Conservation (phyloP, 2,888 invertebrate genomes). For the Brachypalpus laphriformis region DNA sequence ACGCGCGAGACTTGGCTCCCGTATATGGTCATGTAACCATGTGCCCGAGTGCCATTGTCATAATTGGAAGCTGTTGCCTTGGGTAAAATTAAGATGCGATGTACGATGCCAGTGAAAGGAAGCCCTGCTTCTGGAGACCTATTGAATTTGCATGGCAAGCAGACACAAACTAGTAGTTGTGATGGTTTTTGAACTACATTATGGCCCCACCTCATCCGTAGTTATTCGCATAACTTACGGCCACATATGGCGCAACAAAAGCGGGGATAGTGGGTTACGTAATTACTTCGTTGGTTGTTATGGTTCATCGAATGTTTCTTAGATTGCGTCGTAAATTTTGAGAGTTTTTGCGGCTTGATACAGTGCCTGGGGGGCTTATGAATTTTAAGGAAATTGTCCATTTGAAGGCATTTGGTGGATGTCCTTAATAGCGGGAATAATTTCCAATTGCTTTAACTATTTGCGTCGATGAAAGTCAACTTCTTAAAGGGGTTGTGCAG, state of each 20-base stretch:
- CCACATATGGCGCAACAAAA: constrained; percentile 44
- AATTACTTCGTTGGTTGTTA: constrained; percentile 56
- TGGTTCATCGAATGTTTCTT: constrained; percentile 69
- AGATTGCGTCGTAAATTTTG: constrained; percentile 65
- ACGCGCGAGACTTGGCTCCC: constrained; percentile 9
- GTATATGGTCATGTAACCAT: constrained; percentile 27
- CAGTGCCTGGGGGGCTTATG: constrained; percentile 15
- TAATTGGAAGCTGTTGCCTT: constrained; percentile 74
- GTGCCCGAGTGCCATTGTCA: constrained; percentile 51
- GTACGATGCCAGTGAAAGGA: constrained; percentile 19
- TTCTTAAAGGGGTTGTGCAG: too few relatives aligned
- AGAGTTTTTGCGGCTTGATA: constrained; percentile 24
- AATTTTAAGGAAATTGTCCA: constrained; percentile 47
- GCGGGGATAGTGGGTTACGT: constrained; percentile 40
- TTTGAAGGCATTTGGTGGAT: constrained; percentile 39
- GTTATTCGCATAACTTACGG: constrained; percentile 63
- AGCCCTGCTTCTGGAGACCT: constrained; percentile 2
- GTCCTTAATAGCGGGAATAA: constrained; percentile 40
- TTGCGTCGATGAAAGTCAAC: neutral
- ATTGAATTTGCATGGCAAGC: constrained; percentile 57
- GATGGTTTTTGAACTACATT: constrained; percentile 64
- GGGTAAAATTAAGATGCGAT: constrained; percentile 66
- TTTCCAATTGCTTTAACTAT: constrained; percentile 45
- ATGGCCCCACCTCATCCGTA: constrained; percentile 43
- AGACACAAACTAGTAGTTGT: constrained; percentile 1